Evolutionary conservation across 2,888 invertebrate genomes (phyloP), one percentile per base, ranked within the genome.

Genomic region (Nezara viridula): DNA sequence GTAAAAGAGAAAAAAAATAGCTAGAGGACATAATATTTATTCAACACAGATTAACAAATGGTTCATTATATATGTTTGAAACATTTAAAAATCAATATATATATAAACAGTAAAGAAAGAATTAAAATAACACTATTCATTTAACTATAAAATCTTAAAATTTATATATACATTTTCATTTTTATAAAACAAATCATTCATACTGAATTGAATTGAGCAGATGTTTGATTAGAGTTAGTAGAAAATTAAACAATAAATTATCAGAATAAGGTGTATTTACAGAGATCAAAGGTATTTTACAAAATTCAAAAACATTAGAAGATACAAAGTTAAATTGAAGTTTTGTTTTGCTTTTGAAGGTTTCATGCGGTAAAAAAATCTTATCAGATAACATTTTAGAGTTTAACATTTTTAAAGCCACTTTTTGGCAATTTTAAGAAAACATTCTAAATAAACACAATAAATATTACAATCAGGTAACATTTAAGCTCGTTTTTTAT

Each of bases 401-500:
- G 32, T 66, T 32, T 19, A 37, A 32, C 16, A 32, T 32, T 66
- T 60, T 66, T 19, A 0, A 66, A 14, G 27, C 27, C 6, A 27
- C n/a, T 27, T 24, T 55, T 24, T 55, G 55, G 55, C n/a, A 55
- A 50, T n/a, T 7, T 55, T 55, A n/a, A n/a, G 24, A 55, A 55
- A 52, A 24, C 40, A 19, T 24, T 81, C 12, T 81, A 44, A 40
- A 81, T 81, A 81, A 81, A 81, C 3, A 44, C 3, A 44, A 44
- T 24, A 81, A 81, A 81, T 44, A 81, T 81, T 40, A 77, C 24
- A 44, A 81, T 44, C 81, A 81, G 81, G 81, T 81, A 81, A 81
- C 81, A 81, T 40, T 81, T 81, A 81, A 81, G 81, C 81, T 81
- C 81, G 44, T n/a, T 81, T 81, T 44, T 81, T 7, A 81, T 81